Evolutionary conservation across 2,113 vertebrate species (phyloP).

Genomic region (Strix aluco): DNA sequence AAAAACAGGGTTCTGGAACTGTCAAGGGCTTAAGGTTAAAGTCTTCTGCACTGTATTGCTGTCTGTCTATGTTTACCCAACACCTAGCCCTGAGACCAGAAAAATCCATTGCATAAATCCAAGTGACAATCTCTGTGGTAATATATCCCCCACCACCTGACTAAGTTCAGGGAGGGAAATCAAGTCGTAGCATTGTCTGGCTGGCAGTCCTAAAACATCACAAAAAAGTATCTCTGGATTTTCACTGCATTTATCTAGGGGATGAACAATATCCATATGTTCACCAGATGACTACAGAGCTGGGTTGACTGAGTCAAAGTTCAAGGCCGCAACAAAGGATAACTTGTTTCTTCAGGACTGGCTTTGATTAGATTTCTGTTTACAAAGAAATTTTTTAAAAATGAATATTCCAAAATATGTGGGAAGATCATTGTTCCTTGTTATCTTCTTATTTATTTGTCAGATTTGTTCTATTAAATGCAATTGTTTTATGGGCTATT

Average conservation of each 20-base stretch:
- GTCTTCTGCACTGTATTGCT: neutral
- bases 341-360: conserved; percentile 14
- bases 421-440: neutral
- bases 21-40: neutral
- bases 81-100: neutral
- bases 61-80: neutral
- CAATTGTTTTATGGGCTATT: neutral
- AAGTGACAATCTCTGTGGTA: conserved; percentile 7
- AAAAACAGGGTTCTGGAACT: neutral
- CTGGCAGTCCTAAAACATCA: conserved; percentile 29
- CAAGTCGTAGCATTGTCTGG: neutral
- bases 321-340: neutral
- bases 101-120: conserved; percentile 20
- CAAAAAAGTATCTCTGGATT: conserved; percentile 11
- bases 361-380: conserved; percentile 30
- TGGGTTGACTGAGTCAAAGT: conserved; percentile 32
- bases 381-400: neutral
- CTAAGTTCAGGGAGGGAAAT: conserved; percentile 15
- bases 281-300: conserved; percentile 35
- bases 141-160: conserved; percentile 24
- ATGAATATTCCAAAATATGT: neutral
- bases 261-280: conserved; percentile 52
- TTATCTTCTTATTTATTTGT: conserved; percentile 14
- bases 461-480: neutral
- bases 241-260: neutral